Base-by-base conservation (phyloP, 2,797 vertebrate genomes). In the Picus viridis region DNA sequence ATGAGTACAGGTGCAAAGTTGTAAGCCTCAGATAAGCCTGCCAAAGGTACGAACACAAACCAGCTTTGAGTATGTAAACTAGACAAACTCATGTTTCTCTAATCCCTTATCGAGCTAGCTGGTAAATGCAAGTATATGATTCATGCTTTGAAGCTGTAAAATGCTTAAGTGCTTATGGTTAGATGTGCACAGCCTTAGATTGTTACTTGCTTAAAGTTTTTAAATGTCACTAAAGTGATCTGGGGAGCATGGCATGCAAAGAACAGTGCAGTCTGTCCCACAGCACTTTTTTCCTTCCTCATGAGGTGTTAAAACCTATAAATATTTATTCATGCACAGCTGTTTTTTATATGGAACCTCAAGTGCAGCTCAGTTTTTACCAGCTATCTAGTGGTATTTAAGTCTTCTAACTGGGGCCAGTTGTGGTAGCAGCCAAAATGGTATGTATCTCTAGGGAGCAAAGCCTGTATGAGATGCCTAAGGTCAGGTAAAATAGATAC, bases 111-210 rank as follows among this genome's bases (percentile, higher is more conserved):
- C 27, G 59, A 83, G 10, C 32, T 78, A 43, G 89, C 7, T 92
- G 85, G 22, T 24, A 86, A 93, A 81, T 73, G 15, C 53, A 81
- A 27, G 36, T 43, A 47, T 34, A 76, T 32, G 51, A 61, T 67
- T 96, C 1, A 0, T 83, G 30, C 27, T 92, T 75, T 57, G 65
- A 89, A 71, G 54, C n/a, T 83, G 14, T 74, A 74, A 72, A 92
- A 58, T 13, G 19, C 56, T 85, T 65, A 90, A 93, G n/a, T 62
- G 27, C n/a, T 88, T 89, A 17, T 71, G 32, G 77, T 79, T 85
- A 71, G 34, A 9, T 19, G 41, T 0, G 0, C 1, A 3, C 11
- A 53, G 5, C 6, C 32, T 67, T 64, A n/a, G 57, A 10, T 17
- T 67, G 16, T 61, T 89, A 24, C 24, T 72, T 47, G 9, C 64